These are phyloP conservation scores for Hirudo medicinalis DNA, from an alignment of 1,140 invertebrate genomes.

Conservation along the genomic window DNA sequence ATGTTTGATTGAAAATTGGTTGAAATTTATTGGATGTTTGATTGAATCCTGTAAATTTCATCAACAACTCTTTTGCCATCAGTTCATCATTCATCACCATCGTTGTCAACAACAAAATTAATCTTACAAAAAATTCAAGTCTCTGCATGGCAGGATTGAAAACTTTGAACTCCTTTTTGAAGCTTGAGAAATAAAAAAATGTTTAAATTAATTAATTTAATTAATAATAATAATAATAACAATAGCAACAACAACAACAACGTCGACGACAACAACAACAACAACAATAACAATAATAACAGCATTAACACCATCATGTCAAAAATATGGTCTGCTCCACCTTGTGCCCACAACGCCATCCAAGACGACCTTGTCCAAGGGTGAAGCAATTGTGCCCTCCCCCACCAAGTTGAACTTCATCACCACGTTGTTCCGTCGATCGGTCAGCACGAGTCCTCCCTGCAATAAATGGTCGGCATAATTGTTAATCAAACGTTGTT, in stretches of 20 bases:
- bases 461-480: not conserved
- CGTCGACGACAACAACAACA: too few relatives aligned
- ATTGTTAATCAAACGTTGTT: too few relatives aligned
- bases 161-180: not conserved
- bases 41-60: not conserved
- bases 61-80: not conserved
- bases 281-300: not conserved
- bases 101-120: not conserved
- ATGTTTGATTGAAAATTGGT: not conserved
- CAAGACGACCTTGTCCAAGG: not conserved
- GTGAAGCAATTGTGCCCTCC: not conserved
- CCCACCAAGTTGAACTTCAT: not conserved
- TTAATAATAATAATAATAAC: not conserved
- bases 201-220: not conserved
- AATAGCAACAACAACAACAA: too few relatives aligned
- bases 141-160: not conserved
- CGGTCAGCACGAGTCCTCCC: not conserved
- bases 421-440: not conserved
- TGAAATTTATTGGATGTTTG: not conserved
- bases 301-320: too few relatives aligned
- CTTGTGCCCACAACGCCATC: not conserved
- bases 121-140: constrained; percentile 3
- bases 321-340: not conserved
- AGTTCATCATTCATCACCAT: not conserved
- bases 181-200: not conserved